Percentiles rank a stretch among this genome's conserved stretches.
Evolutionary conservation across 2,888 invertebrate species (phyloP).

Genomic region (Brachylomia viminalis): DNA sequence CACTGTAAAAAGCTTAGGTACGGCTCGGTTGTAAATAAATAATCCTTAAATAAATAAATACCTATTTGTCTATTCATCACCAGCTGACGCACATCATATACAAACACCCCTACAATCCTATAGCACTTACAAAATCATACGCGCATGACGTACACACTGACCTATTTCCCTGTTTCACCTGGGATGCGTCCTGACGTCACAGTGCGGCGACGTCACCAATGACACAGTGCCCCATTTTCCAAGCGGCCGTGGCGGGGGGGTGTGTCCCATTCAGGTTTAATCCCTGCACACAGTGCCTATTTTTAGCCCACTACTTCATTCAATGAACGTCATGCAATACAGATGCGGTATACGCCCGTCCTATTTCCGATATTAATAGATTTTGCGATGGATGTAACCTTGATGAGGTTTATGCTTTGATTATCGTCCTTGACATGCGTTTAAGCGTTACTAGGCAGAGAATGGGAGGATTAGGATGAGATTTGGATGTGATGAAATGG

Average conservation of each 20-base stretch:
- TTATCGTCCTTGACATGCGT: conserved; percentile 49
- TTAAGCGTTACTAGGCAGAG: background rate
- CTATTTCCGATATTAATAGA: conserved; percentile 59
- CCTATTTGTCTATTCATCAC: conserved; percentile 10
- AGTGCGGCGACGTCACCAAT: conserved; percentile 81
- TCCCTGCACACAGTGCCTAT: conserved; percentile 79
- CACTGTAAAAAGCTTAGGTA: background rate
- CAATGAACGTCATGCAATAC: conserved; percentile 76
- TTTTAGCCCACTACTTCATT: conserved; percentile 87
- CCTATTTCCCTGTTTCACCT: conserved; percentile 79
- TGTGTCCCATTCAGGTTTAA: conserved; percentile 84
- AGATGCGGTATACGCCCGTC: conserved; percentile 53
- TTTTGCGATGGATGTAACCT: conserved; percentile 42
- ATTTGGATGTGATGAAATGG: conserved; percentile 31
- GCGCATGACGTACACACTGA: conserved; percentile 68
- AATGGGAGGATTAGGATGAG: conserved; percentile 20
- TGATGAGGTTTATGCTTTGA: conserved; percentile 11
- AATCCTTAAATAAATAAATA: background rate
- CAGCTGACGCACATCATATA: background rate
- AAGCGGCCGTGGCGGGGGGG: conserved; percentile 68
- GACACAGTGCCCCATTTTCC: conserved; percentile 86
- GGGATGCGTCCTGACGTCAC: conserved; percentile 86
- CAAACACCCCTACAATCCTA: background rate
- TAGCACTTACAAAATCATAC: conserved; percentile 37
- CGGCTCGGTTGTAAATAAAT: too few relatives aligned